Evolutionary conservation across 2,797 vertebrate genomes (phyloP), one percentile per base, ranked within the genome.

Genomic region (Novumbra hubbsi): DNA sequence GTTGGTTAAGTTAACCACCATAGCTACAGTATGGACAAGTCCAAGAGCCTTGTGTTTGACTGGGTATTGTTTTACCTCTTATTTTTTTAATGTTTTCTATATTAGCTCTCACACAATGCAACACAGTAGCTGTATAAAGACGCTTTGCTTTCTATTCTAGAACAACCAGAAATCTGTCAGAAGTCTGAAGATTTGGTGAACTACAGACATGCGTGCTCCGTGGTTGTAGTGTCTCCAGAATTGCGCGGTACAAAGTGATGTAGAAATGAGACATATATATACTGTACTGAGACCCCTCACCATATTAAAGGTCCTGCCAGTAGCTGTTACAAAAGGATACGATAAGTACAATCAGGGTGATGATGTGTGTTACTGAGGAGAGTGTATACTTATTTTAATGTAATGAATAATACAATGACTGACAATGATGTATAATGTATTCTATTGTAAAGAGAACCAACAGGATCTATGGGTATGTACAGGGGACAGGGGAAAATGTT

Each of bases 301-400:
- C 21, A 4, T 60, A 89, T 80, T 78, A 74, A 81, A 82, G 85
- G 78, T 79, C 77, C 78, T 88, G 87, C 86, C 73, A 88, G 85
- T 91, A 90, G 86, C 81, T 91, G 88, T 92, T 89, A 76, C 85
- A 89, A 86, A 92, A 84, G 90, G 90, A 81, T 85, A 89, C 90
- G 85, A 88, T 91, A 87, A 87, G 91, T 93, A 93, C 92, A 93
- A 93, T 94, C 92, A 93, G 86, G 89, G 89, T 83, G 81, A 82
- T 82, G 73, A 84, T 78, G 88, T 88, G 87, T 88, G 86, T 84
- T 88, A 84, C 87, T 88, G 90, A 85, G 87, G 84, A 89, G 86
- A 90, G 79, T 90, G 89, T 89, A 86, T 92, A 91, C 87, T 87
- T 91, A 92, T 92, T 91, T 93, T 91, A 90, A 91, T 92, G 84